Evolutionary conservation across 2,888 invertebrate genomes (phyloP).

Genomic region (Nomada ferruginata): DNA sequence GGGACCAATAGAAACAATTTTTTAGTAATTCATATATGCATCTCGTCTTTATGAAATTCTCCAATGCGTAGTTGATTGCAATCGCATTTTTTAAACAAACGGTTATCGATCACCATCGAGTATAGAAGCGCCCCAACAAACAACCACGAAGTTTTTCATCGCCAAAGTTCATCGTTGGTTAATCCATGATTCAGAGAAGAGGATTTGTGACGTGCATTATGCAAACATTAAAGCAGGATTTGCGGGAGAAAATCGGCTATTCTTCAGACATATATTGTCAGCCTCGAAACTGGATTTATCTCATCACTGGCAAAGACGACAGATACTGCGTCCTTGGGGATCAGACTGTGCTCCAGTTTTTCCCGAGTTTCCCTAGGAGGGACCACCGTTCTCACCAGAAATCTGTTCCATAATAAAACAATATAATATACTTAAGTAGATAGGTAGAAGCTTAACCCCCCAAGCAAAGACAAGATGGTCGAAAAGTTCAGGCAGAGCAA

Average conservation of each 20-base stretch:
- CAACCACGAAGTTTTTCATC: constrained; percentile 46
- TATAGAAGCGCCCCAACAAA: constrained; percentile 55
- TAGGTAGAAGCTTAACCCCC: too few relatives aligned
- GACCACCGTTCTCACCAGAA: background rate
- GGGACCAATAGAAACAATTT: background rate
- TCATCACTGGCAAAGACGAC: constrained; percentile 2
- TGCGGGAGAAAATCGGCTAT: constrained; percentile 6
- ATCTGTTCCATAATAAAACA: constrained; percentile 23
- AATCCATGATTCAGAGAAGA: constrained; percentile 68
- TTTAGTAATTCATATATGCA: too few relatives aligned
- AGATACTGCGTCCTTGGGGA: constrained; percentile 6
- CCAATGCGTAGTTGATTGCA: too few relatives aligned
- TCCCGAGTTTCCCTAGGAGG: constrained; percentile 11
- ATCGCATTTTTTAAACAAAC: constrained; percentile 14
- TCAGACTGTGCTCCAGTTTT: constrained; percentile 39
- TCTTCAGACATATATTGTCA: constrained; percentile 2
- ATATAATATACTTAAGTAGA: background rate
- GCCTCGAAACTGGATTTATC: constrained; percentile 24
- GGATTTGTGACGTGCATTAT: constrained; percentile 67
- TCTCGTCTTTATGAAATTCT: too few relatives aligned
- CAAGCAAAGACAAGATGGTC: background rate
- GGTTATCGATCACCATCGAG: constrained; percentile 57
- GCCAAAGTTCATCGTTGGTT: constrained; percentile 71
- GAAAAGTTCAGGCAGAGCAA: background rate
- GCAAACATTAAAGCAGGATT: constrained; percentile 53